Percentiles rank a stretch among this genome's conserved stretches.
Conservation (phyloP, 1,140 invertebrate genomes). For the Penaeus vannamei region DNA sequence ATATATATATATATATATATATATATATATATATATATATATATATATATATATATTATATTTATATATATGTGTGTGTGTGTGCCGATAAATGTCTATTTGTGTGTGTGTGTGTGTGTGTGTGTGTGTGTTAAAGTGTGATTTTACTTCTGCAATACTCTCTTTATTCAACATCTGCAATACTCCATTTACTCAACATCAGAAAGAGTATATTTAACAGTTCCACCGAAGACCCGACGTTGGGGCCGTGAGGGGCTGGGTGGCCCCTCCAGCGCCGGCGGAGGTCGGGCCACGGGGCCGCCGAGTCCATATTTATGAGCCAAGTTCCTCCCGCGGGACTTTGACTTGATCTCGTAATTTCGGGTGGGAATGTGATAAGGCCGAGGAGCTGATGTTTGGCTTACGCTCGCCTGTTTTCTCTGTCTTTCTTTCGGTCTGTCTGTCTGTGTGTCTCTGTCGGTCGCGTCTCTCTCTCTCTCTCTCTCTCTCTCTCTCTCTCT, state of each 20-base stretch:
- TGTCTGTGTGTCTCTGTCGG: neutral
- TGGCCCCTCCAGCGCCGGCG: no score
- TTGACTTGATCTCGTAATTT: conserved; percentile 37
- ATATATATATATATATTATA: conserved; percentile 20
- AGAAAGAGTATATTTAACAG: no score
- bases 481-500: conserved; percentile 8
- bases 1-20: conserved; percentile 2
- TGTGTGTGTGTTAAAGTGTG: no score
- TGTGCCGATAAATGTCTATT: no score
- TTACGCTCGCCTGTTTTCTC: neutral
- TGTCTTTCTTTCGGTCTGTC: neutral
- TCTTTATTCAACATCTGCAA: no score
- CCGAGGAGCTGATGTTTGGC: no score
- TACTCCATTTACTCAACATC: no score
- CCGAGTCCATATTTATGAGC: conserved; percentile 19
- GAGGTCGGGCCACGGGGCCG: neutral
- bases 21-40: conserved; percentile 10
- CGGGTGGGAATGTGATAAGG: conserved; percentile 32
- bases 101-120: no score
- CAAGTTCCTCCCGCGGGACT: neutral
- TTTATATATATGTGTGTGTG: conserved; percentile 23
- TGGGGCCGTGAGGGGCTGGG: no score
- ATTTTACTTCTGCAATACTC: no score
- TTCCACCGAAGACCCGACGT: no score
- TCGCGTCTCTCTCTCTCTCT: neutral